phyloP scores from a whole-genome alignment of 2,113 vertebrate genomes.

The Datnioides undecimradiatus region DNA sequence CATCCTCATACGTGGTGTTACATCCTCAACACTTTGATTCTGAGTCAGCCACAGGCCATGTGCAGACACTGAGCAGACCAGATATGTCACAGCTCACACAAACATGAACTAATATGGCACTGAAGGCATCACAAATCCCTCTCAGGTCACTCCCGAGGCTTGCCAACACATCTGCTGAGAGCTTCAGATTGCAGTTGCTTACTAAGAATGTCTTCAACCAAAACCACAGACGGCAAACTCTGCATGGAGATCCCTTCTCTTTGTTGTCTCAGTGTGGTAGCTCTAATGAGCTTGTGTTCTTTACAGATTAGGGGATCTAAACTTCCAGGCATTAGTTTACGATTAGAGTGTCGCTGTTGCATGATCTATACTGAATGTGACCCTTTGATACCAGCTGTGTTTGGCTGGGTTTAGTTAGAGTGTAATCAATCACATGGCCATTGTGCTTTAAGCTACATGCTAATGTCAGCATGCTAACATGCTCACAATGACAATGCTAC shows the following conservation, averaged over 20 bases:
- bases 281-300: conserved; percentile 54
- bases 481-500: neutral
- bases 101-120: conserved; percentile 84
- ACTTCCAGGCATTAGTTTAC: conserved; percentile 18
- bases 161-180: conserved; percentile 36
- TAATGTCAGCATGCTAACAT: neutral
- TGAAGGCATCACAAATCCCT: conserved; percentile 48
- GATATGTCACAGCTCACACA: conserved; percentile 63
- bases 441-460: neutral
- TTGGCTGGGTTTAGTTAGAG: conserved; percentile 4
- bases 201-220: conserved; percentile 1
- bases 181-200: conserved; percentile 2
- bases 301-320: conserved; percentile 53
- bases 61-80: conserved; percentile 70
- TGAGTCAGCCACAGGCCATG: conserved; percentile 25
- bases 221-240: conserved; percentile 15
- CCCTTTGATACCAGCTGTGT: conserved; percentile 35
- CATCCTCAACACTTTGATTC: conserved; percentile 15
- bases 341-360: conserved; percentile 34
- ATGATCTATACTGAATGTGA: conserved; percentile 33
- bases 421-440: conserved; percentile 17
- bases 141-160: conserved; percentile 11
- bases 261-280: conserved; percentile 36
- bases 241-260: conserved; percentile 3
- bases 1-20: neutral